Conservation (phyloP, 1,140 invertebrate genomes). For the Aphelenchoides besseyi region DNA sequence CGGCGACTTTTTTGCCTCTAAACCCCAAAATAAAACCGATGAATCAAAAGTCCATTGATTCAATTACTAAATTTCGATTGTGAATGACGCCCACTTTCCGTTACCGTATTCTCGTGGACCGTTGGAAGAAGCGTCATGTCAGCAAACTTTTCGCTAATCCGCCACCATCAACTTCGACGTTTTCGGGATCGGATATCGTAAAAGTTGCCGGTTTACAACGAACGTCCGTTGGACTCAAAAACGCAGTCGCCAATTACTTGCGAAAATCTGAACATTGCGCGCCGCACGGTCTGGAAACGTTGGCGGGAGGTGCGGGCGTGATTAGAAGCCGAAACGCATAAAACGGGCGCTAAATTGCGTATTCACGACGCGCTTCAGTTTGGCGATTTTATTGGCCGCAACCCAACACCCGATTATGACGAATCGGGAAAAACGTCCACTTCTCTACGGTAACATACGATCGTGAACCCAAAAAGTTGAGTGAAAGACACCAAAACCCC, state of each 20-base stretch:
- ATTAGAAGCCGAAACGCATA: conserved; percentile 1
- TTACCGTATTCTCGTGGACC: too few species aligned
- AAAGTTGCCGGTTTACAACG: neutral
- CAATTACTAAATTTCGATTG: too few species aligned
- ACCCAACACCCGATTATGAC: neutral
- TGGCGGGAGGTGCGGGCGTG: neutral
- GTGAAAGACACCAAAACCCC: too few species aligned
- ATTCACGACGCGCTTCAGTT: neutral
- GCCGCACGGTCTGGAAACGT: neutral
- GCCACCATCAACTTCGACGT: neutral
- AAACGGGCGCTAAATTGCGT: neutral
- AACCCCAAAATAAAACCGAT: too few species aligned
- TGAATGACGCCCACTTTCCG: too few species aligned
- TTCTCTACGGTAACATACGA: too few species aligned
- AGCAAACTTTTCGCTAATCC: neutral
- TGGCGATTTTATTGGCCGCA: neutral
- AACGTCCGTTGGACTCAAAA: neutral
- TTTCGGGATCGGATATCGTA: neutral
- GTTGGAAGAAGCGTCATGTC: neutral
- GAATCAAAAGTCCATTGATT: too few species aligned
- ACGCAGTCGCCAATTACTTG: neutral
- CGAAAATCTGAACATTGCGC: neutral
- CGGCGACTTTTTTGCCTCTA: too few species aligned
- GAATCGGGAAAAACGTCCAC: neutral
- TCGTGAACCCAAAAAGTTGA: too few species aligned